Evolutionary conservation across 2,888 invertebrate genomes (phyloP).

Genomic region (Drosophila colorata): DNA sequence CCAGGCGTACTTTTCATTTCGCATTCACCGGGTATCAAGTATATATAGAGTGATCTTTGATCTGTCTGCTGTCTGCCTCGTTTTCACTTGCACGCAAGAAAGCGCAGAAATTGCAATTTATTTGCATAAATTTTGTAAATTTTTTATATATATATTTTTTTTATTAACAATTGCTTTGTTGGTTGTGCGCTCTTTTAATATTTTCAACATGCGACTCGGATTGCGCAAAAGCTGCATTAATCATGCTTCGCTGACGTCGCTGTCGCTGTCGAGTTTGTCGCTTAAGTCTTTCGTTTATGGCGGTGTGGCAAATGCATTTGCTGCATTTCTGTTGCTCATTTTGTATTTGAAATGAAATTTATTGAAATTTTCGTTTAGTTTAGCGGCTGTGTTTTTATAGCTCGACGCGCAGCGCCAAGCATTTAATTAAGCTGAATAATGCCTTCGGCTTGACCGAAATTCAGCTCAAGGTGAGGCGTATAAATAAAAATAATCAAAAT

Average conservation of each 20-base stretch:
- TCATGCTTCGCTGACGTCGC: slow-evolving; percentile 41
- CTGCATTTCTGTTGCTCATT: slow-evolving; percentile 29
- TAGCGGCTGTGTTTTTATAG: slow-evolving; percentile 19
- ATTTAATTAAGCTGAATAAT: slow-evolving; percentile 72
- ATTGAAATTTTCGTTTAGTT: slow-evolving; percentile 54
- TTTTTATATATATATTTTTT: slow-evolving; percentile 4
- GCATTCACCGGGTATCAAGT: slow-evolving; percentile 20
- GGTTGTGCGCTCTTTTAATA: slow-evolving; percentile 49
- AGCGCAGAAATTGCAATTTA: slow-evolving; percentile 74
- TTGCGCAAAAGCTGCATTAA: slow-evolving; percentile 76
- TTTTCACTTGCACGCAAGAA: slow-evolving; percentile 57
- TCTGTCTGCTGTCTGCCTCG: slow-evolving; percentile 9
- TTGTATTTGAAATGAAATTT: slow-evolving; percentile 60
- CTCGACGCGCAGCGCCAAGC: slow-evolving; percentile 17
- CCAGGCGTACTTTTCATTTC: slow-evolving; percentile 7
- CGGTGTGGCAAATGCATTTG: slow-evolving; percentile 41
- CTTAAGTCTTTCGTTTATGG: slow-evolving; percentile 72
- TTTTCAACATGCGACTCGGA: slow-evolving; percentile 57
- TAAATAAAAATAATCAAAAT: slow-evolving; percentile 40
- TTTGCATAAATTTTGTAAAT: slow-evolving; percentile 61
- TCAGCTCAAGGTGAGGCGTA: slow-evolving; percentile 76
- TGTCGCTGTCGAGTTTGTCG: slow-evolving; percentile 56
- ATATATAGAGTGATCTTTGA: slow-evolving; percentile 21
- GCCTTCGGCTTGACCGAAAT: slow-evolving; percentile 72
- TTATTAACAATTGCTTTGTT: slow-evolving; percentile 27